Percentiles rank a stretch among this genome's conserved stretches.
These are phyloP conservation scores for Zaprionus vittiger DNA, from an alignment of 1,140 invertebrate genomes.

Conservation along the genomic window DNA sequence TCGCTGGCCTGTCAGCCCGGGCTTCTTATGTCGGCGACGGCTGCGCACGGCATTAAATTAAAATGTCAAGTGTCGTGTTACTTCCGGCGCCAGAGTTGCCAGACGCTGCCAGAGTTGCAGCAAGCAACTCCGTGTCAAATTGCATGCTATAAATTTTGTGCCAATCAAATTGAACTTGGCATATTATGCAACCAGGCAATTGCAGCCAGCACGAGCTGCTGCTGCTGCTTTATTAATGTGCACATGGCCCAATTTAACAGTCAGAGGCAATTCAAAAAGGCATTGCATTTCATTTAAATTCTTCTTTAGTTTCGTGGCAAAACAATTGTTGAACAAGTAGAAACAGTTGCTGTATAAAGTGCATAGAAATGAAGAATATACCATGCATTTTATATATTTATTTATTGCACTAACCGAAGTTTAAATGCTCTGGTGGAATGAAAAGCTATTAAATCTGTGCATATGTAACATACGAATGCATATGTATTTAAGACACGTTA, in stretches of 20 bases:
- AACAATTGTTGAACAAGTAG: slow-evolving; percentile 1
- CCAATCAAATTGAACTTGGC: slow-evolving; percentile 77
- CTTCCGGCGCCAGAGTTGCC: slow-evolving; percentile 64
- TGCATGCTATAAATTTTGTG: slow-evolving; percentile 81
- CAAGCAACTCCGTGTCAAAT: slow-evolving; percentile 75
- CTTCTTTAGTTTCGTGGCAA: slow-evolving; percentile 46
- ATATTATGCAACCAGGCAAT: slow-evolving; percentile 59
- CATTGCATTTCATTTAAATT: slow-evolving; percentile 64
- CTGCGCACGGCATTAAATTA: slow-evolving; percentile 79
- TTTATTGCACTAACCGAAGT: slow-evolving; percentile 1
- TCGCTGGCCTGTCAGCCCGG: neutral
- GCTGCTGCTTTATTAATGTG: slow-evolving; percentile 41
- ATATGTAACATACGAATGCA: too few species aligned
- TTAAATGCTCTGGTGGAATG: neutral
- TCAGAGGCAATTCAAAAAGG: slow-evolving; percentile 53
- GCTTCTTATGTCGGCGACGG: slow-evolving; percentile 34
- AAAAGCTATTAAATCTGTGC: too few species aligned
- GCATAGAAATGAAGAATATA: slow-evolving; percentile 63
- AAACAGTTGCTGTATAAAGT: slow-evolving; percentile 33
- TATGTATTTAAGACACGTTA: neutral
- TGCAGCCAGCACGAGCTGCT: slow-evolving; percentile 22
- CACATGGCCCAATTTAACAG: neutral
- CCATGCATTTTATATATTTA: slow-evolving; percentile 42
- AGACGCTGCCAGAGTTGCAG: slow-evolving; percentile 15
- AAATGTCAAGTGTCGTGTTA: slow-evolving; percentile 82